Evolutionary conservation across 2,113 vertebrate species (phyloP).

Genomic region (Gnathonemus longibarbis): DNA sequence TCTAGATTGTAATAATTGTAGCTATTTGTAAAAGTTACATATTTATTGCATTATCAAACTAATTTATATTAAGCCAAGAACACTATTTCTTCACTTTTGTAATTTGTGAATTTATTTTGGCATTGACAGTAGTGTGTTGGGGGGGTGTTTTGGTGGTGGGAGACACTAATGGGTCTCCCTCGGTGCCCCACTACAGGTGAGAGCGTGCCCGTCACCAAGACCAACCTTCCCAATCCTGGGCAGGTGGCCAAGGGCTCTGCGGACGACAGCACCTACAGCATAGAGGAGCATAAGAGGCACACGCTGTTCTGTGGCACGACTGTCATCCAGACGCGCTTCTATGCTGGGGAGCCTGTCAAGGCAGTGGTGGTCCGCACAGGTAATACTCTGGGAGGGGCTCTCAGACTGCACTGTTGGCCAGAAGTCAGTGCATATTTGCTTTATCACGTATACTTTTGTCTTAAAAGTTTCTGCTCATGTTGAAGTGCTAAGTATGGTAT

Average conservation of each 20-base stretch:
- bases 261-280: slow-evolving; percentile 64
- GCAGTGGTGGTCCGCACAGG: slow-evolving; percentile 92
- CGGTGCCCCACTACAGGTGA: slow-evolving; percentile 67
- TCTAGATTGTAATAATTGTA: too few relatives aligned
- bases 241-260: slow-evolving; percentile 56
- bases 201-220: slow-evolving; percentile 97
- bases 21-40: too few relatives aligned
- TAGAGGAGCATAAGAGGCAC: slow-evolving; percentile 82
- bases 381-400: slow-evolving; percentile 35
- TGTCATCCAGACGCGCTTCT: slow-evolving; percentile 95
- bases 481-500: not conserved
- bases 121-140: not conserved
- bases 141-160: not conserved
- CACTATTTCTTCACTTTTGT: not conserved
- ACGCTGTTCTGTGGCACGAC: slow-evolving; percentile 93
- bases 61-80: not conserved
- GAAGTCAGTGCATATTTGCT: not conserved
- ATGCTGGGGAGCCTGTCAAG: slow-evolving; percentile 88
- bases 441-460: not conserved
- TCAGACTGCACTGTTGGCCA: not conserved
- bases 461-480: not conserved
- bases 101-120: not conserved
- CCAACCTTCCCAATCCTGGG: slow-evolving; percentile 80
- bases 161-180: not conserved
- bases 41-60: too few relatives aligned